Conservation (phyloP, 2,797 vertebrate species). For the Cryptoblepharus egeriae region DNA sequence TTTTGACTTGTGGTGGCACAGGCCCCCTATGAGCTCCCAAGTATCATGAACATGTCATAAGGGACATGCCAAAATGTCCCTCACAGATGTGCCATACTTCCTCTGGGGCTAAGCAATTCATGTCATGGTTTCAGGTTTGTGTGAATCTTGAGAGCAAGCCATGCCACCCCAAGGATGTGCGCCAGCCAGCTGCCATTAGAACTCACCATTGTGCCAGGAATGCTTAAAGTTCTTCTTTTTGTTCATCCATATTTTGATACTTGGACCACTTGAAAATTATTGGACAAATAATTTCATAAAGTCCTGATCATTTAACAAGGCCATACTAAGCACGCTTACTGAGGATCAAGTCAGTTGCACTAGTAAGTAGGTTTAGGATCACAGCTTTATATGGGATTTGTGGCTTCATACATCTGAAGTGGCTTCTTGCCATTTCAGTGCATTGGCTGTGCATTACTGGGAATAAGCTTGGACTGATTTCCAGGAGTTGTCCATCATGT, state of each 20-base stretch:
- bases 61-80: background rate
- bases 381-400: background rate
- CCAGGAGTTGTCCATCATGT: conserved; percentile 9
- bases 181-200: no score
- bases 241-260: no score
- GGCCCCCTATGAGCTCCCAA: no score
- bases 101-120: background rate
- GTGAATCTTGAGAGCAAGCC: no score
- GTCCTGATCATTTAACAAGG: background rate
- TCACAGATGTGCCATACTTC: background rate
- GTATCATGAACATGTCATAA: no score
- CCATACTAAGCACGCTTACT: background rate
- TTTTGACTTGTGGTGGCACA: no score
- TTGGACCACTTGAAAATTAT: no score
- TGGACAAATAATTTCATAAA: background rate
- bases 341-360: background rate
- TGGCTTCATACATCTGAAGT: background rate
- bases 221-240: no score
- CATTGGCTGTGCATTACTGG: background rate
- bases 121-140: no score
- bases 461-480: conserved; percentile 6
- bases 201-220: background rate
- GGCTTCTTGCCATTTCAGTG: conserved; percentile 8
- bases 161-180: no score
- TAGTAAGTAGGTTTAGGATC: background rate